Evolutionary conservation across 2,888 invertebrate species (phyloP).

Genomic region (Caenorhabditis angaria): DNA sequence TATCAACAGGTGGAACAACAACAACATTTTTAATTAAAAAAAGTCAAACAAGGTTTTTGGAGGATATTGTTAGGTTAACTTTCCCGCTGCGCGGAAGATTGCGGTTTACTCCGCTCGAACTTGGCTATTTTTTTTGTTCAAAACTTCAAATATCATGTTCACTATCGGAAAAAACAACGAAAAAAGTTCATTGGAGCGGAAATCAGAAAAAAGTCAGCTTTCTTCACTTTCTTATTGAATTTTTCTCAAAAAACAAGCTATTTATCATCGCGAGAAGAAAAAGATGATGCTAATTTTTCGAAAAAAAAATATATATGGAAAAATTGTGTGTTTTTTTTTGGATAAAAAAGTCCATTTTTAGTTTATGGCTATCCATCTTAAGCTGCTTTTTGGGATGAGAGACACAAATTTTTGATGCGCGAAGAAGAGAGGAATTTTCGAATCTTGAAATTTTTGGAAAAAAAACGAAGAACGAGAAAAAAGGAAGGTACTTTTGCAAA

Average conservation of each 20-base stretch:
- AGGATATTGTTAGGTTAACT: too few species aligned
- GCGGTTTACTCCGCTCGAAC: too few species aligned
- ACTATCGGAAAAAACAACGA: neutral
- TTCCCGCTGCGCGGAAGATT: too few species aligned
- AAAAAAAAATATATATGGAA: neutral
- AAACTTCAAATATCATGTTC: too few species aligned
- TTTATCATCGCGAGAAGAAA: too few species aligned
- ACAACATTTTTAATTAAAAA: too few species aligned
- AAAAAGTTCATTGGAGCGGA: neutral
- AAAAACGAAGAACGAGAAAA: too few species aligned
- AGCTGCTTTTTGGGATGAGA: neutral
- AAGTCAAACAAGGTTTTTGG: too few species aligned
- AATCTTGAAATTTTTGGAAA: neutral
- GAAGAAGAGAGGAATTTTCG: too few species aligned
- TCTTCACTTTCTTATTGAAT: neutral
- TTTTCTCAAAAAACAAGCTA: neutral
- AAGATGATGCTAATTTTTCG: too few species aligned
- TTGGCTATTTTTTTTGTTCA: too few species aligned
- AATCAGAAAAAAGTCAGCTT: neutral
- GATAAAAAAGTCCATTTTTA: neutral
- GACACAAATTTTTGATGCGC: neutral
- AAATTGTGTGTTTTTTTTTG: neutral
- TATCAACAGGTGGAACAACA: neutral
- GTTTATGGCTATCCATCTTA: constrained; percentile 4
- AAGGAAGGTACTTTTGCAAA: too few species aligned